Base-by-base conservation (phyloP, 2,797 vertebrate species). In the Apogon hyalosoma region DNA sequence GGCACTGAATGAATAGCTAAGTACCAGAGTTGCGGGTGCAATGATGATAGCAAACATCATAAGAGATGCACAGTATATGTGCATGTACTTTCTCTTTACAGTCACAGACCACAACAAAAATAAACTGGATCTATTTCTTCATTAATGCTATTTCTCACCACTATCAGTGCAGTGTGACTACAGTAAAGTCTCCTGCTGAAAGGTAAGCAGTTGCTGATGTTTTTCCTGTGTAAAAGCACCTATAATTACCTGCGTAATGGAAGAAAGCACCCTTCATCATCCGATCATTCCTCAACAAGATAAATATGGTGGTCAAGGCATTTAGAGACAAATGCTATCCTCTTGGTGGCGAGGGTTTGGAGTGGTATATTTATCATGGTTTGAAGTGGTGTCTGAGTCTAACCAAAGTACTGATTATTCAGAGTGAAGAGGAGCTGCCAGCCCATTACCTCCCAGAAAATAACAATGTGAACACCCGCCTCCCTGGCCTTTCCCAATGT, bases 211-310 rank as follows among this genome's bases (percentile, higher is more conserved):
- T n/a, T 13, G 19, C 69, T 66, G 78, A 47, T 83, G 73, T 72
- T 74, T 66, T 53, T 66, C 52, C 55, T 36, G 67, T 68, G 67
- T 79, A 82, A 84, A 90, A 90, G 85, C 78, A 86, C 87, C 88
- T 90, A 85, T 82, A 87, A 90, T 90, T 88, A 86, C 84, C 83
- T 79, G 73, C 7, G 71, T 89, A 85, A 88, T 82, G 79, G 82
- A 83, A 85, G 87, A 80, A 87, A 90, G 73, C 77, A 62, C 77
- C 86, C 85, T 82, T 85, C 84, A 89, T 91, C 90, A 90, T 89
- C 77, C 86, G 84, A 91, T 90, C 88, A 93, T 92, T 93, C 88
- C 87, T 93, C 90, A 92, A 91, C 88, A 91, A 91, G 93, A 91
- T 90, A 90, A 90, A 90, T 90, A 88, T 62, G 79, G 84, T 86